Evolutionary conservation across 2,113 vertebrate species (phyloP).

Genomic region (Picathartes gymnocephalus): DNA sequence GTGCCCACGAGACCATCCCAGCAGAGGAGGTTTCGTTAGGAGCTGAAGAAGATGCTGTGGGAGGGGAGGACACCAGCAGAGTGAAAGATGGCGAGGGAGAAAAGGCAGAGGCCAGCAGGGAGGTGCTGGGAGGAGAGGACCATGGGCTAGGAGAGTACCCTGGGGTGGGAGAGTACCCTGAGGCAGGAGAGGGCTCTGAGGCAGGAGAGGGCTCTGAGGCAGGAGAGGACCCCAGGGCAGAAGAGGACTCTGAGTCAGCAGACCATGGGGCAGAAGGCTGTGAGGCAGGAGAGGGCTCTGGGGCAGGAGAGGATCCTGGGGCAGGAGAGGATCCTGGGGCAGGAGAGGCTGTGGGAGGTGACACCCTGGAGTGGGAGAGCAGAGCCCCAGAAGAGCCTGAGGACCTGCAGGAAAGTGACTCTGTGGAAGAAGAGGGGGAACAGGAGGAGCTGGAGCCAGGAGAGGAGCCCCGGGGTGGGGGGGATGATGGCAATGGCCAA

Average conservation of each 20-base stretch:
- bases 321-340: not conserved
- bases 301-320: fast-evolving
- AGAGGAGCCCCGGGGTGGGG: not conserved
- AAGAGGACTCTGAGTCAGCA: fast-evolving
- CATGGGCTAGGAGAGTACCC: not conserved
- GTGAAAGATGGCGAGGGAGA: not conserved
- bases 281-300: fast-evolving
- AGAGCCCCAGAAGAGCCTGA: not conserved
- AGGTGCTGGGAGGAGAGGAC: not conserved
- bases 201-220: not conserved
- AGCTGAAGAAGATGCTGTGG: not conserved
- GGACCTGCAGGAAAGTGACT: not conserved
- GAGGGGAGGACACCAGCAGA: not conserved
- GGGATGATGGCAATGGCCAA: not conserved
- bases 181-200: not conserved
- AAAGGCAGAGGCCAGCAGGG: not conserved
- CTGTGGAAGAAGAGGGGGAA: fast-evolving
- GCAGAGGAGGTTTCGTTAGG: not conserved
- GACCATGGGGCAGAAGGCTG: not conserved
- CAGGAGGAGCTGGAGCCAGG: not conserved
- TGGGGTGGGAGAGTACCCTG: not conserved
- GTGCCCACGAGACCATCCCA: not conserved
- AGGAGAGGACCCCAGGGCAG: not conserved
- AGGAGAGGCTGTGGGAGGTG: not conserved
- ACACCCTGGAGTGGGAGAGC: not conserved